Conservation (phyloP, 2,888 invertebrate species). For the Gymnosoma rotundatum region DNA sequence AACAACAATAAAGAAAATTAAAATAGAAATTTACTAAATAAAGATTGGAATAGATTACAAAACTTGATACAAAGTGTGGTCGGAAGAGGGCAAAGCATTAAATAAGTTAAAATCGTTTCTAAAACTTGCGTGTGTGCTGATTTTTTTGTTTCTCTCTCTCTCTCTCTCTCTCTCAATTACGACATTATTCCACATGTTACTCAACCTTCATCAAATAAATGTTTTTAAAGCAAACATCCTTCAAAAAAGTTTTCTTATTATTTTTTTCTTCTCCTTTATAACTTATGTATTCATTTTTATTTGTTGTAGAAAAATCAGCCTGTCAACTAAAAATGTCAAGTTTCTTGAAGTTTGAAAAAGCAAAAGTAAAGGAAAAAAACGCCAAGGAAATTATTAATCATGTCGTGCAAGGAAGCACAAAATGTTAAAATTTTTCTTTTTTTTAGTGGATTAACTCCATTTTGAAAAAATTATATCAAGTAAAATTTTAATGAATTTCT, state of each 20-base stretch:
- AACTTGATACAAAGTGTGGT: not conserved
- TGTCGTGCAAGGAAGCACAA: slow-evolving; percentile 38
- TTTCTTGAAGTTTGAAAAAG: slow-evolving; percentile 43
- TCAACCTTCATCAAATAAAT: slow-evolving; percentile 3
- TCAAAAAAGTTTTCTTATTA: not conserved
- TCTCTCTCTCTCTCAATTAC: not conserved
- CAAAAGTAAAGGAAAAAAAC: not conserved
- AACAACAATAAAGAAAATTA: not conserved
- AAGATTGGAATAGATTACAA: slow-evolving; percentile 40
- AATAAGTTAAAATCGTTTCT: slow-evolving; percentile 15
- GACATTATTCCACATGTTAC: not conserved
- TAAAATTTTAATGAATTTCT: too few species aligned
- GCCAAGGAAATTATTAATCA: slow-evolving; percentile 59
- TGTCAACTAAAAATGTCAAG: slow-evolving; percentile 69
- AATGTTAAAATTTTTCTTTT: slow-evolving; percentile 8
- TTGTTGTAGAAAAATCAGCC: slow-evolving; percentile 42
- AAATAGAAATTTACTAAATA: slow-evolving; percentile 29
- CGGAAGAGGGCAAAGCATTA: not conserved
- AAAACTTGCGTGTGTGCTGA: not conserved
- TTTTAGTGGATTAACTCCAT: not conserved
- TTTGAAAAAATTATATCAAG: not conserved
- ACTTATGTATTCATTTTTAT: slow-evolving; percentile 14
- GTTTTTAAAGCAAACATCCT: slow-evolving; percentile 22
- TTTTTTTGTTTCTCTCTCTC: too few species aligned
- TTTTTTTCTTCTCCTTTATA: not conserved